Evolutionary conservation across 2,888 invertebrate genomes (phyloP), one percentile per base, ranked within the genome.

Genomic region (Neoascia interrupta): DNA sequence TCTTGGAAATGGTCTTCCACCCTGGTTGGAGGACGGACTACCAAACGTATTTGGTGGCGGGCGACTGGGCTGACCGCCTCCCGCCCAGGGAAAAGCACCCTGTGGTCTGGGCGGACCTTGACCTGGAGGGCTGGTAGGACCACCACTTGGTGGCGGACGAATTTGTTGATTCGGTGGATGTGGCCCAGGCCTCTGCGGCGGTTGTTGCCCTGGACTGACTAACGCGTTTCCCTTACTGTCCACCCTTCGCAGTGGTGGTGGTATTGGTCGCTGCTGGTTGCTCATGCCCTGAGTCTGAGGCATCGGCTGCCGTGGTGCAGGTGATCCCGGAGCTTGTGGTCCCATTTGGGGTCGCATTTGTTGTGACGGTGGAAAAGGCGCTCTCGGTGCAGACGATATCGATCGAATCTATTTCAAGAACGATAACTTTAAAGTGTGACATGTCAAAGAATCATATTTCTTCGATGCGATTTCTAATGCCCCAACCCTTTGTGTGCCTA

Each of bases 171-270:
- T 85, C 79, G 81, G 83, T 69, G 81, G 80, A 74, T 76, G 85
- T 82, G 72, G 83, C 80, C 84, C 82, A 1, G 84, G 84, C 6
- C 86, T 84, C 66, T n/a, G 31, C n/a, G 84, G 81, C 34, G 82
- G 81, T 34, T 84, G 81, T 31, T 84, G 82, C 19, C 83, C 83
- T 5, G 84, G 85, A 39, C 72, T 82, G 28, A 81, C 83, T 19
- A 86, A 61, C 61, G 90, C 83, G 60, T 87, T 89, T 61, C 85
- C 87, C 73, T 90, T 88, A 84, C 91, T 91, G 83, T 91, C 91
- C 49, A 88, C 84, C 53, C 89, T 84, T 15, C 87, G 85, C 73
- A 90, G 63, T 2, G 84, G 86, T 8, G 90, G 89, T 19, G 85
- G 86, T 82, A 84, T 83, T n/a, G 83, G 82, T 34, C 84, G 81